These are phyloP conservation scores for Eonycteris spelaea DNA, from an alignment of 2,113 vertebrate genomes.

Conservation along the genomic window DNA sequence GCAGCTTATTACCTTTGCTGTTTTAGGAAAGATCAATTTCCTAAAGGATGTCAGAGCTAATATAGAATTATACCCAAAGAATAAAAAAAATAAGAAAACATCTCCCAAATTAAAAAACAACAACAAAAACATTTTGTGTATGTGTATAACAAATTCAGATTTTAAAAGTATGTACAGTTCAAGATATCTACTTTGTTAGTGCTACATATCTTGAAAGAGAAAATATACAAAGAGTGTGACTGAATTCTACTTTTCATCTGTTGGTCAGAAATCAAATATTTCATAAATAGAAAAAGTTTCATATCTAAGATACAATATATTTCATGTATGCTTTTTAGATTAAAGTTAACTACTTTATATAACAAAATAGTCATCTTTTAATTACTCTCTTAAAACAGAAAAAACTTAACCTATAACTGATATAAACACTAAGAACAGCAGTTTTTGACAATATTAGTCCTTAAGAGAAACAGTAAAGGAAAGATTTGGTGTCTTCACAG, in stretches of 20 bases:
- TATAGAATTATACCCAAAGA: neutral
- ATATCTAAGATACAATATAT: neutral
- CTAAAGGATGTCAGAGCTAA: neutral
- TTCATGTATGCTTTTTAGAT: constrained; percentile 44
- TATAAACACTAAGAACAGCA: neutral
- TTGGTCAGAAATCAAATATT: constrained; percentile 14
- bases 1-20: neutral
- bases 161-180: neutral
- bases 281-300: constrained; percentile 14
- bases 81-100: neutral
- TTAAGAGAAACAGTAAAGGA: neutral
- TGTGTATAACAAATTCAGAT: neutral
- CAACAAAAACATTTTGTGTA: neutral
- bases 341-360: constrained; percentile 32
- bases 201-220: neutral
- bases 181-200: neutral
- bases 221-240: neutral
- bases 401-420: neutral
- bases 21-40: neutral
- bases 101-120: neutral
- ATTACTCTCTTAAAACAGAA: neutral
- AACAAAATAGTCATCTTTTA: constrained; percentile 53
- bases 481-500: neutral
- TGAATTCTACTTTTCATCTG: neutral
- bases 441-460: neutral